A percentile compares a stretch with the other conserved stretches of the same genome.
These are phyloP conservation scores for Hydrocynus forskahlii DNA, from an alignment of 2,797 vertebrate species.

Conservation along the genomic window DNA sequence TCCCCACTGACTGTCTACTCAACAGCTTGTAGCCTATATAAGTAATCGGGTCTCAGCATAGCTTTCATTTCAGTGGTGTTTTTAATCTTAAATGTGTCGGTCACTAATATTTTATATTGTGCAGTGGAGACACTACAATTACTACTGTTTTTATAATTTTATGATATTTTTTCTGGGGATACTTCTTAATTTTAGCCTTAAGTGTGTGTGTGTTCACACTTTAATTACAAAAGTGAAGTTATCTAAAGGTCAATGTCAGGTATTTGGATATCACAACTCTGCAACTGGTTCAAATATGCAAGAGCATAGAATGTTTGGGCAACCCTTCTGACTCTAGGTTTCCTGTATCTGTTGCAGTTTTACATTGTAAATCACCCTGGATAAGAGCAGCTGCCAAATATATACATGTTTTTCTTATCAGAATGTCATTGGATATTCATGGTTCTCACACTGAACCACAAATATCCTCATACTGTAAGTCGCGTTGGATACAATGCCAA, in stretches of 20 bases:
- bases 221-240: not conserved
- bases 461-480: no score
- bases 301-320: no score
- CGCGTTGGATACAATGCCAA: no score
- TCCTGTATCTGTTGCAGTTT: not conserved
- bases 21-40: conserved; percentile 1
- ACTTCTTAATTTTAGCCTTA: not conserved
- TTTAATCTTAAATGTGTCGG: not conserved
- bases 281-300: not conserved
- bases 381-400: no score
- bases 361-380: no score
- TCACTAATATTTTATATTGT: no score
- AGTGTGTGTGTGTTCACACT: not conserved
- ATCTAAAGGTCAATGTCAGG: not conserved
- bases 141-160: no score
- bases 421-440: not conserved
- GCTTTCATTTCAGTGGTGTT: not conserved
- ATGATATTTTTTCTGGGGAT: no score
- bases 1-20: not conserved
- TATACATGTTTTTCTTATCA: not conserved
- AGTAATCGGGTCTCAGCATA: not conserved
- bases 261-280: not conserved
- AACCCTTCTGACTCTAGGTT: no score
- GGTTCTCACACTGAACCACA: no score
- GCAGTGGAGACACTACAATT: no score